A percentile compares a stretch with the other conserved stretches of the same genome.
Conservation (phyloP, 1,140 invertebrate genomes). For the Papilio polyxenes region DNA sequence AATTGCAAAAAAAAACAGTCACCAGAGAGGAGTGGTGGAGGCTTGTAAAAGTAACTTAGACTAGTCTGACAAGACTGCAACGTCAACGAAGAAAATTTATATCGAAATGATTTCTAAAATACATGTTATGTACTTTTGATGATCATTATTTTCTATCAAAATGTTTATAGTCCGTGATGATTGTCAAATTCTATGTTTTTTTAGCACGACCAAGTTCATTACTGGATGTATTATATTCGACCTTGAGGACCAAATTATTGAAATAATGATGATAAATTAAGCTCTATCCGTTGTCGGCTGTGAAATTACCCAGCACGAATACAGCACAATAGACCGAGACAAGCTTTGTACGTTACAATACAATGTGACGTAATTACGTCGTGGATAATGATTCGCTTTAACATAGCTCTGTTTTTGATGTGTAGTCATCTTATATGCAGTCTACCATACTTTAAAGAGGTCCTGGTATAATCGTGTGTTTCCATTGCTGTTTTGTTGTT, state of each 20-base stretch:
- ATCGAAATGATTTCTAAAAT: too few species aligned
- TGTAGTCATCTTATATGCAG: background rate
- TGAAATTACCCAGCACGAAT: slow-evolving; percentile 22
- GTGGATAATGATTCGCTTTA: slow-evolving; percentile 17
- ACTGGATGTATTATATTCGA: background rate
- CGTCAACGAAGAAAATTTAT: too few species aligned
- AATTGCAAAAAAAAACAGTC: too few species aligned
- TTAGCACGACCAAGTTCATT: background rate
- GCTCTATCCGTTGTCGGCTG: slow-evolving; percentile 10
- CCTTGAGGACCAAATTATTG: slow-evolving; percentile 23
- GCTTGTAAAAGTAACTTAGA: too few species aligned
- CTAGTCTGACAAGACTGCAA: too few species aligned
- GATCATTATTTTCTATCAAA: too few species aligned
- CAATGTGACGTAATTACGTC: slow-evolving; percentile 19
- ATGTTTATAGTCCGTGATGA: too few species aligned
- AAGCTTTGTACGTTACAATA: slow-evolving; percentile 21
- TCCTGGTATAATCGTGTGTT: background rate
- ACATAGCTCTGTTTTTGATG: slow-evolving; percentile 12
- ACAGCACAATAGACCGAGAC: slow-evolving; percentile 10
- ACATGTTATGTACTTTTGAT: too few species aligned
- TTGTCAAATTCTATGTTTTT: background rate
- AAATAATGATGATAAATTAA: slow-evolving; percentile 29
- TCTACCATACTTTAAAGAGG: background rate
- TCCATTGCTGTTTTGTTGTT: too few species aligned
- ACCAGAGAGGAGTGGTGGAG: too few species aligned